Evolutionary conservation across 2,888 invertebrate genomes (phyloP), one percentile per base, ranked within the genome.

Genomic region (Orchestes rusci): DNA sequence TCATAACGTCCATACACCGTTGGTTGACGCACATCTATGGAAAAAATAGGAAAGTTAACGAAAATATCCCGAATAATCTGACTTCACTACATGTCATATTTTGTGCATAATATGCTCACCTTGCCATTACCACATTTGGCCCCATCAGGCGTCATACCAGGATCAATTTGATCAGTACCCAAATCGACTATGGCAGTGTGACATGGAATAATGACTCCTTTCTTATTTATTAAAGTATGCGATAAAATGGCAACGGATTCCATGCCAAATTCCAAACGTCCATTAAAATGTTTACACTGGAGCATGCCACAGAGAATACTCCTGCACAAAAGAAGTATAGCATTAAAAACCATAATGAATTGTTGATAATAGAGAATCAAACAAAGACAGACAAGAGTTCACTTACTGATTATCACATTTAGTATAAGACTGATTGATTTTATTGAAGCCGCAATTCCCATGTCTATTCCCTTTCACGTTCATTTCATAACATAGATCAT

Each of bases 381-480:
- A n/a, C n/a, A n/a, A n/a, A n/a, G n/a, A n/a, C n/a, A n/a, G n/a
- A n/a, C n/a, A n/a, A n/a, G 16, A 15, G 18, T 41, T 5, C 16
- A 45, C 80, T 73, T 70, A 83, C 77, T 79, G 79, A 40, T 72
- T 65, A 2, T 73, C 69, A 63, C 96, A 96, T 43, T 76, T 76
- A 28, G 74, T 70, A 70, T 79, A 96, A 7, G 77, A 75, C 47
- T 83, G 76, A 38, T 79, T 79, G 1, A 82, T 65, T 33, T 87
- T 80, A 66, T 87, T 81, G 68, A 86, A 94, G 23, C 97, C 97
- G 68, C 97, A 99, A 70, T 97, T 95, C 12, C 97, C 97, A 62
- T 84, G 79, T 60, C 79, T 73, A 58, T 76, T 78, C 1, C 92
- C 93, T 56, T 85, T 83, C 0, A 72, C 75, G 64, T 96, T 95